Evolutionary conservation across 2,888 invertebrate genomes (phyloP).

Genomic region (Campoletis raptor): DNA sequence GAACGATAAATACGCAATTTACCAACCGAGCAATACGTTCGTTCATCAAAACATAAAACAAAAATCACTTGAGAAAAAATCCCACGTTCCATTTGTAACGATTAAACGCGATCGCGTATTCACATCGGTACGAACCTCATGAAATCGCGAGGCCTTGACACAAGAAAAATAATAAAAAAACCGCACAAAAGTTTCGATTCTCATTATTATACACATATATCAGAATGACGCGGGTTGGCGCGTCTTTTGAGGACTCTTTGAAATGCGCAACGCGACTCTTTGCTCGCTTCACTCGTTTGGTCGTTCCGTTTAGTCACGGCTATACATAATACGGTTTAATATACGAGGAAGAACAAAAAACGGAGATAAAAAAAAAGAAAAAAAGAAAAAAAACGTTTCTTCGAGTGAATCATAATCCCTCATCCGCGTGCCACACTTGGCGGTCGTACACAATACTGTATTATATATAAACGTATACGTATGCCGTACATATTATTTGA

Average conservation of each 20-base stretch:
- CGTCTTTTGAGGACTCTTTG: conserved; percentile 60
- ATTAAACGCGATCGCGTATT: conserved; percentile 17
- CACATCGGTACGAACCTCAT: neutral
- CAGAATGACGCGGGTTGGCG: conserved; percentile 29
- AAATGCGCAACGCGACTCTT: conserved; percentile 63
- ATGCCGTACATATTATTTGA: neutral
- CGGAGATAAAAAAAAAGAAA: conserved; percentile 7
- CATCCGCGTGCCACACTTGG: conserved; percentile 62
- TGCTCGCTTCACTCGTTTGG: neutral
- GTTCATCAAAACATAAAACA: neutral
- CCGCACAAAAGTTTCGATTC: conserved; percentile 48
- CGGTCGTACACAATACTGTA: conserved; percentile 60
- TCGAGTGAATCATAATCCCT: conserved; percentile 65
- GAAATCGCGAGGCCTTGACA: neutral
- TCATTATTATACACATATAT: conserved; percentile 38
- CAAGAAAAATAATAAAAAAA: neutral
- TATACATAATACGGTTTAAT: conserved; percentile 45
- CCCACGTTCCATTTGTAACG: conserved; percentile 33
- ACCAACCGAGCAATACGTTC: neutral
- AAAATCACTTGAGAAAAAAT: conserved; percentile 29
- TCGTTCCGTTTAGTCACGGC: conserved; percentile 63
- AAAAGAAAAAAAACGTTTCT: conserved; percentile 29
- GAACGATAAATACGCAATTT: neutral
- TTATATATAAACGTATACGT: neutral
- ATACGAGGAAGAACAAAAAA: conserved; percentile 53